Evolutionary conservation across 1,140 invertebrate species (phyloP).

Genomic region (Nasonia giraulti): DNA sequence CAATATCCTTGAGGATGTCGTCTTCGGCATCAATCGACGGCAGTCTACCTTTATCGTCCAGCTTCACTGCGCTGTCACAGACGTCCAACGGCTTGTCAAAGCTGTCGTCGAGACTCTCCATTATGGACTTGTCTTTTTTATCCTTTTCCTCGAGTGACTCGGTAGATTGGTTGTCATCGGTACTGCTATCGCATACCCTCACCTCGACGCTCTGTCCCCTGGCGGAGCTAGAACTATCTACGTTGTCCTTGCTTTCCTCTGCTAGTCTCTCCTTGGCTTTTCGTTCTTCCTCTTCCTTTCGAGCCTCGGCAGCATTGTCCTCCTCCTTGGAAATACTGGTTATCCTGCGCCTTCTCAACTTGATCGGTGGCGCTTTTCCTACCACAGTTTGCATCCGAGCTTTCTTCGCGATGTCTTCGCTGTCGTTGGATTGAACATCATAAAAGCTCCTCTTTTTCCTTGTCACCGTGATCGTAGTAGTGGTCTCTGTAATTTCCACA

Average conservation of each 20-base stretch:
- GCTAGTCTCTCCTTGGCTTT: not conserved
- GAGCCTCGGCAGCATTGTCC: not conserved
- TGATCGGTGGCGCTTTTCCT: conserved; percentile 59
- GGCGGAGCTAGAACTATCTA: not conserved
- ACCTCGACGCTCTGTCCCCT: conserved; percentile 57
- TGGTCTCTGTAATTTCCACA: not conserved
- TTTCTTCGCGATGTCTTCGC: not conserved
- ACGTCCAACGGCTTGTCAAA: not conserved
- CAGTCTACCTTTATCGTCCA: conserved; percentile 58
- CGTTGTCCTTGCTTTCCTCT: not conserved
- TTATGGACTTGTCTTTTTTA: not conserved
- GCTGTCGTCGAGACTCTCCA: not conserved
- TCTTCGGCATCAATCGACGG: conserved; percentile 61
- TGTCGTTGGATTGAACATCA: not conserved
- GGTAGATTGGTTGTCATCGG: conserved; percentile 49
- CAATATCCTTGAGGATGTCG: conserved; percentile 71
- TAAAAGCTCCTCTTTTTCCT: conserved; percentile 11
- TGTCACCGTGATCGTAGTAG: not conserved
- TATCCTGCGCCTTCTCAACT: conserved; percentile 55
- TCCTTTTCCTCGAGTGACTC: conserved; percentile 51
- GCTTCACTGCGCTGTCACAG: not conserved
- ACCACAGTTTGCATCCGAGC: not conserved
- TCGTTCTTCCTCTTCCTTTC: not conserved
- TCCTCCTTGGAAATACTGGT: conserved; percentile 33
- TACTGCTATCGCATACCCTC: conserved; percentile 67